Percentiles rank a stretch among this genome's conserved stretches.
These are phyloP conservation scores for Puffinus mauretanicus DNA, from an alignment of 2,113 vertebrate species.

Conservation along the genomic window DNA sequence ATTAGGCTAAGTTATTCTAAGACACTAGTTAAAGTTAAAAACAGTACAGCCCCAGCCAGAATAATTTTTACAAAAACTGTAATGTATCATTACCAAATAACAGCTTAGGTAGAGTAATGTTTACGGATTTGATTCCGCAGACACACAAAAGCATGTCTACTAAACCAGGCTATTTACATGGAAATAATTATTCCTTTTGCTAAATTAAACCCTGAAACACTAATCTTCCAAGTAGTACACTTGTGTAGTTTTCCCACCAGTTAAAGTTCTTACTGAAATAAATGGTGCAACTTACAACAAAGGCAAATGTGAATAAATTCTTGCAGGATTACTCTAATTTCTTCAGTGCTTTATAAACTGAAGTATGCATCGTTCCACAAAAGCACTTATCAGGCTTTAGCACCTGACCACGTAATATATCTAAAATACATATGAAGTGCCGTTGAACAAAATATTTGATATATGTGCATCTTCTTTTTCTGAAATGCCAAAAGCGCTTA, in stretches of 20 bases:
- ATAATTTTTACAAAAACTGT: neutral
- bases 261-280: neutral
- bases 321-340: neutral
- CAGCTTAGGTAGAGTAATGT: neutral
- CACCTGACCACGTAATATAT: neutral
- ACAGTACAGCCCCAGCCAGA: neutral
- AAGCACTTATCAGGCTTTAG: neutral
- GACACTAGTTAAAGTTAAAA: neutral
- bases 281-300: neutral
- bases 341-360: neutral
- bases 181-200: neutral
- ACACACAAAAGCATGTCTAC: neutral
- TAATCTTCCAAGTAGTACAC: neutral
- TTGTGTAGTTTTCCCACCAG: neutral
- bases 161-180: neutral
- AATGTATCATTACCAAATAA: neutral
- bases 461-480: neutral
- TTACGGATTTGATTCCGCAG: neutral
- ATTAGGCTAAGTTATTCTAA: neutral
- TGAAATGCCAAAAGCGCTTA: neutral
- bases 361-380: neutral
- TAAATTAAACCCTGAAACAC: neutral
- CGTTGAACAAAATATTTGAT: neutral
- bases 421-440: neutral
- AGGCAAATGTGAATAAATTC: neutral